Percentiles rank a stretch among this genome's conserved stretches.
These are phyloP conservation scores for Xenus cinereus DNA, from an alignment of 2,113 vertebrate species.

Conservation along the genomic window DNA sequence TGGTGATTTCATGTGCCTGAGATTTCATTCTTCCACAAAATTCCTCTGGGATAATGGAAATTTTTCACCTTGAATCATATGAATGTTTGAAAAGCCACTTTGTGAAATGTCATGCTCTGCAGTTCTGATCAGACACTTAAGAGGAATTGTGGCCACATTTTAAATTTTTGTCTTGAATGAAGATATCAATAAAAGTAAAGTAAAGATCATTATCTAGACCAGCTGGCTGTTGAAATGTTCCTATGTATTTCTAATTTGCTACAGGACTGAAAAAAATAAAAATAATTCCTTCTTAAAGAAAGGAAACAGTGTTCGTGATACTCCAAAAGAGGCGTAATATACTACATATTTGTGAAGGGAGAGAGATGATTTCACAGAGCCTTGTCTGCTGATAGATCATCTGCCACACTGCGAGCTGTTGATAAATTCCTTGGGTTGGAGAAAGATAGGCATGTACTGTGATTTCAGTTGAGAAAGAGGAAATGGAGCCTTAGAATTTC, in stretches of 20 bases:
- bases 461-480: not conserved
- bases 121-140: not conserved
- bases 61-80: not conserved
- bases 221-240: not conserved
- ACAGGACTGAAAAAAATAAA: not conserved
- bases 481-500: not conserved
- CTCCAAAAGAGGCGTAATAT: not conserved
- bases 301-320: not conserved
- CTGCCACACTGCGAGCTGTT: not conserved
- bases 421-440: not conserved
- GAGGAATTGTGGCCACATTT: not conserved
- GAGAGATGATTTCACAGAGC: not conserved
- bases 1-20: not conserved
- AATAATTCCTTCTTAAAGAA: not conserved
- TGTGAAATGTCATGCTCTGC: not conserved
- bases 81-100: not conserved
- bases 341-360: not conserved
- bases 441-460: accelerated
- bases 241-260: not conserved
- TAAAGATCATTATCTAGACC: not conserved
- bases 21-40: not conserved
- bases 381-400: not conserved
- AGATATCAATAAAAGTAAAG: not conserved
- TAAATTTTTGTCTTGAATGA: not conserved
- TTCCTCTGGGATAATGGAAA: not conserved